These are phyloP conservation scores for Cheilosia grossa DNA, from an alignment of 2,888 invertebrate species.

Conservation along the genomic window DNA sequence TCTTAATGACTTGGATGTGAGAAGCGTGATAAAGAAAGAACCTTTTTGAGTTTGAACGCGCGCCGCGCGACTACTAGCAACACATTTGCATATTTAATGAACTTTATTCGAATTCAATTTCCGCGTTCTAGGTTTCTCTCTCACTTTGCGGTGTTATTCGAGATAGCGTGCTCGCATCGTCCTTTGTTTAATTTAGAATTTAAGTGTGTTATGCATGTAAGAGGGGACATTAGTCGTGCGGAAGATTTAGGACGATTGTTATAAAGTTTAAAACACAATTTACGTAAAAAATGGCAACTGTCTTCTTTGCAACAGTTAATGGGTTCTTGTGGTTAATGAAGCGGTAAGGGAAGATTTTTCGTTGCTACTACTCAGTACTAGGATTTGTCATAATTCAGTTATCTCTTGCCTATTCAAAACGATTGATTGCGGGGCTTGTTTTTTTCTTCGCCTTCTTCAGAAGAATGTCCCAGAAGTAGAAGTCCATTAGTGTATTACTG, in stretches of 20 bases:
- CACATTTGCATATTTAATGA: slow-evolving; percentile 74
- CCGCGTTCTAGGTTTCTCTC: slow-evolving; percentile 48
- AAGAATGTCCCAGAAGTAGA: no score
- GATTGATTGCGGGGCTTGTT: no score
- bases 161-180: slow-evolving; percentile 45
- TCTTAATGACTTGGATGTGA: slow-evolving; percentile 65
- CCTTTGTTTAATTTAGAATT: slow-evolving; percentile 63
- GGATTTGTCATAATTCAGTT: no score
- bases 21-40: slow-evolving; percentile 52
- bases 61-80: slow-evolving; percentile 19
- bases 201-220: slow-evolving; percentile 32
- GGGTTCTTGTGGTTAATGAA: slow-evolving; percentile 16
- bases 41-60: slow-evolving; percentile 18
- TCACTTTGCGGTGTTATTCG: neutral
- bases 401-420: no score
- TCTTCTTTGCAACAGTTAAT: neutral
- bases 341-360: neutral
- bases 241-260: slow-evolving; percentile 57
- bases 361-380: no score
- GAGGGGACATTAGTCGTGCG: slow-evolving; percentile 41
- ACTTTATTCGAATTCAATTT: slow-evolving; percentile 73
- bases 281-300: slow-evolving; percentile 5
- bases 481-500: no score
- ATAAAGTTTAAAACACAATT: slow-evolving; percentile 56
- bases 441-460: no score